These are phyloP conservation scores for Apogon talboti DNA, from an alignment of 2,797 vertebrate genomes.

Conservation along the genomic window DNA sequence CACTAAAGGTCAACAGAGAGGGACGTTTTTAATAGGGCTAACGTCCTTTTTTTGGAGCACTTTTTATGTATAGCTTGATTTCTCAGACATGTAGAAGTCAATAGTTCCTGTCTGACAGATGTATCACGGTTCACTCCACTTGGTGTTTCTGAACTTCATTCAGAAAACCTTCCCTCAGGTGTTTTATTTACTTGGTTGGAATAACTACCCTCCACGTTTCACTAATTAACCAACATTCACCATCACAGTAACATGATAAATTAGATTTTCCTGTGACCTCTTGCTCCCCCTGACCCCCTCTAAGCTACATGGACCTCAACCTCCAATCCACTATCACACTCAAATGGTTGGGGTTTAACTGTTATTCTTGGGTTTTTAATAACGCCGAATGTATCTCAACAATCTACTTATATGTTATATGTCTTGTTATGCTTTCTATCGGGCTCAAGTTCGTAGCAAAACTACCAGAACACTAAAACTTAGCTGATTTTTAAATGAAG, in stretches of 20 bases:
- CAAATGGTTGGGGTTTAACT: too few relatives aligned
- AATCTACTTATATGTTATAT: accelerated
- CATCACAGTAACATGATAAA: background rate
- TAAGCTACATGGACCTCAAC: background rate
- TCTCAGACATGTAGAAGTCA: background rate
- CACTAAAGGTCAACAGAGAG: constrained; percentile 10
- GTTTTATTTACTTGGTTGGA: background rate
- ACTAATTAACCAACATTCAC: background rate
- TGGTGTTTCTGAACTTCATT: constrained; percentile 11
- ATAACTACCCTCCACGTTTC: background rate
- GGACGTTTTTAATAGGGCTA: too few relatives aligned
- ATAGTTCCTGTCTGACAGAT: constrained; percentile 31
- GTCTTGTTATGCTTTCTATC: background rate
- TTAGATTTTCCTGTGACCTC: background rate
- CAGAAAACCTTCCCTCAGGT: background rate
- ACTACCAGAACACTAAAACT: background rate
- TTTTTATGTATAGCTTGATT: too few relatives aligned
- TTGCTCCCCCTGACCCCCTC: background rate
- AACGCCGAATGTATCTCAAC: constrained; percentile 5
- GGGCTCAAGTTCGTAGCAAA: background rate
- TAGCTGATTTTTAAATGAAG: background rate
- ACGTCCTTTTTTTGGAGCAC: too few relatives aligned
- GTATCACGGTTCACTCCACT: background rate
- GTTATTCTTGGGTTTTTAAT: background rate
- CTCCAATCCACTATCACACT: too few relatives aligned